phyloP scores from a whole-genome alignment of 1,140 invertebrate species.

The Lucilia sericata region DNA sequence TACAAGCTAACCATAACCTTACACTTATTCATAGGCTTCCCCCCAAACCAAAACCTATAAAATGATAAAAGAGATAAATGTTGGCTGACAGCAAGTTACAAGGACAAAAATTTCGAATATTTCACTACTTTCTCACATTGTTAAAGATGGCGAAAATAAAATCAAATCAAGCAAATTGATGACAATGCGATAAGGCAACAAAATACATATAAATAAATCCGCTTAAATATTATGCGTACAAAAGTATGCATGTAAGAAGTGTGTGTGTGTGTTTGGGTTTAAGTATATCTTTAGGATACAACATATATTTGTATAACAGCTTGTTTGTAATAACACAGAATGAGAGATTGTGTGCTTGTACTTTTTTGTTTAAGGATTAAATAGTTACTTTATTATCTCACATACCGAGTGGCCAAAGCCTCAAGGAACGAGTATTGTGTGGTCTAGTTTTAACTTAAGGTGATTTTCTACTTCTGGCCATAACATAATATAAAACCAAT shows the following conservation, averaged over 20 bases:
- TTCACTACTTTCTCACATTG: too few species aligned
- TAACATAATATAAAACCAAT: background rate
- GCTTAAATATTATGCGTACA: background rate
- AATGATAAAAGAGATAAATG: background rate
- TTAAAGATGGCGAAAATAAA: background rate
- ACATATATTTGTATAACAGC: background rate
- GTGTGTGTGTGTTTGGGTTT: background rate
- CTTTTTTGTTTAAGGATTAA: background rate
- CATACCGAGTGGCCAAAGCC: too few species aligned
- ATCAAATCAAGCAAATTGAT: conserved; percentile 27
- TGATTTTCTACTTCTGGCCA: background rate
- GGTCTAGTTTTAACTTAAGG: background rate
- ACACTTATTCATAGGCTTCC: too few species aligned
- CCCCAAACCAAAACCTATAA: background rate
- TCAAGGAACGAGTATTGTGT: background rate
- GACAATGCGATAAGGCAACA: conserved; percentile 4
- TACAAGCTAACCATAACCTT: too few species aligned
- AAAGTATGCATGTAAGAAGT: background rate
- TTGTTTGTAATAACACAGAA: background rate
- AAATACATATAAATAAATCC: conserved; percentile 24
- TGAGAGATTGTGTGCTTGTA: background rate
- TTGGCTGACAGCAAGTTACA: too few species aligned
- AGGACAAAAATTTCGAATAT: too few species aligned
- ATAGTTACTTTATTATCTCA: background rate
- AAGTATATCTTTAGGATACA: background rate